Conservation (phyloP, 2,113 vertebrate species). For the Burhinus bistriatus region DNA sequence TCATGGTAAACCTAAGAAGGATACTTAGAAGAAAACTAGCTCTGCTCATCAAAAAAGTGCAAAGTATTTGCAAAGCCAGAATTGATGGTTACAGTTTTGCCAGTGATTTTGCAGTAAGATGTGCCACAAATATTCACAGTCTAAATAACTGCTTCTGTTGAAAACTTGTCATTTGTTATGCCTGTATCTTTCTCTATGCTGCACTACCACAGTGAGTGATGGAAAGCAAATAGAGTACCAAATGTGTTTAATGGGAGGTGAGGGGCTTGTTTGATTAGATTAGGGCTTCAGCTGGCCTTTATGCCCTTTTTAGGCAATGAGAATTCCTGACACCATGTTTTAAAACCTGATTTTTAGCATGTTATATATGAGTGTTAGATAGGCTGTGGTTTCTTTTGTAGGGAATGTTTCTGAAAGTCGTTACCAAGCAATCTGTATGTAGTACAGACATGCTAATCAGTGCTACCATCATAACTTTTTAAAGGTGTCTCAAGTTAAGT, state of each 20-base stretch:
- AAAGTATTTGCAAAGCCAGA: not conserved
- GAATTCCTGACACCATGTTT: not conserved
- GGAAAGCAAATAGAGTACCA: not conserved
- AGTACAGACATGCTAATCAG: not conserved
- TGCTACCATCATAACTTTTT: not conserved
- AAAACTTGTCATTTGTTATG: not conserved
- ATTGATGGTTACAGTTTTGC: not conserved
- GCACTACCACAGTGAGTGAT: not conserved
- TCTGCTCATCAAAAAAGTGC: not conserved
- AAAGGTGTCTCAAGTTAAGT: not conserved
- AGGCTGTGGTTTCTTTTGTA: not conserved
- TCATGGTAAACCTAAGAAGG: not conserved
- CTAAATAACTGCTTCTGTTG: not conserved
- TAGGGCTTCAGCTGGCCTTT: not conserved
- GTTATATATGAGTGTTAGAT: not conserved
- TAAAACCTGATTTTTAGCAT: constrained; percentile 7
- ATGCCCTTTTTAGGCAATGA: not conserved
- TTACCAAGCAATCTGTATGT: not conserved
- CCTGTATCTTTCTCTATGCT: not conserved
- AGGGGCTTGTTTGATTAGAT: not conserved
- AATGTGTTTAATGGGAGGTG: not conserved
- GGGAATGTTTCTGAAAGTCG: not conserved
- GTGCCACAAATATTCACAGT: not conserved
- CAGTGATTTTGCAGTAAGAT: not conserved
- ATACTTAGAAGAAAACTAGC: not conserved